Evolutionary conservation across 2,888 invertebrate species (phyloP).

Genomic region (Acleris laterana): DNA sequence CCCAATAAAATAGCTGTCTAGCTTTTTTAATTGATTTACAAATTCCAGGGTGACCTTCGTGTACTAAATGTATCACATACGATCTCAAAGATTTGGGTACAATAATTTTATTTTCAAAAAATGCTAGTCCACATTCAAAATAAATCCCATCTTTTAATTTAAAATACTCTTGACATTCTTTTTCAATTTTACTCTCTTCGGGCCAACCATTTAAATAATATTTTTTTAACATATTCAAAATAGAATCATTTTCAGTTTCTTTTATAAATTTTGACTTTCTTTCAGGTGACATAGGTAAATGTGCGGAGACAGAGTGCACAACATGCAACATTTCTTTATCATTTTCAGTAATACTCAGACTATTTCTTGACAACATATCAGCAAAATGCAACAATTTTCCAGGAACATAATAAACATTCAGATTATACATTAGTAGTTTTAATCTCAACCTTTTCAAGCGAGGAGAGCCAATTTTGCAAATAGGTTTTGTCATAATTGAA

Average conservation of each 20-base stretch:
- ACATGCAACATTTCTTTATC: conserved; percentile 26
- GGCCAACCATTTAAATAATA: conserved; percentile 21
- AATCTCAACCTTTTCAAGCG: conserved; percentile 11
- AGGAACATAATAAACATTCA: conserved; percentile 20
- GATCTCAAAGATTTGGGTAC: conserved; percentile 23
- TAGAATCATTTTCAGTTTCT: not conserved
- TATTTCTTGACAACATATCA: conserved; percentile 22
- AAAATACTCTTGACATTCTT: too few species aligned
- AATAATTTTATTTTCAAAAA: conserved; percentile 34
- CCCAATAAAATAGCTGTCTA: conserved; percentile 26
- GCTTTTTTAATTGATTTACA: conserved; percentile 29
- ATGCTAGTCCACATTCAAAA: conserved; percentile 31
- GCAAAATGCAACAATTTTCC: conserved; percentile 23
- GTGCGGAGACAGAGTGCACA: conserved; percentile 18
- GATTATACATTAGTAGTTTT: conserved; percentile 12
- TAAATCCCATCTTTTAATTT: conserved; percentile 31
- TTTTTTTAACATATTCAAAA: not conserved
- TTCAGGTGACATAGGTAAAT: conserved; percentile 37
- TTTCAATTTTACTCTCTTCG: not conserved
- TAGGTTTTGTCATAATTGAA: conserved; percentile 20
- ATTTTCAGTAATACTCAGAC: conserved; percentile 10
- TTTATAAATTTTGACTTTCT: conserved; percentile 23
- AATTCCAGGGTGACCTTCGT: conserved; percentile 33
- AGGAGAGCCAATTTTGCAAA: conserved; percentile 23
- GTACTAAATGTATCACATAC: conserved; percentile 32